Evolutionary conservation across 2,797 vertebrate genomes (phyloP).

Genomic region (Bucorvus abyssinicus): DNA sequence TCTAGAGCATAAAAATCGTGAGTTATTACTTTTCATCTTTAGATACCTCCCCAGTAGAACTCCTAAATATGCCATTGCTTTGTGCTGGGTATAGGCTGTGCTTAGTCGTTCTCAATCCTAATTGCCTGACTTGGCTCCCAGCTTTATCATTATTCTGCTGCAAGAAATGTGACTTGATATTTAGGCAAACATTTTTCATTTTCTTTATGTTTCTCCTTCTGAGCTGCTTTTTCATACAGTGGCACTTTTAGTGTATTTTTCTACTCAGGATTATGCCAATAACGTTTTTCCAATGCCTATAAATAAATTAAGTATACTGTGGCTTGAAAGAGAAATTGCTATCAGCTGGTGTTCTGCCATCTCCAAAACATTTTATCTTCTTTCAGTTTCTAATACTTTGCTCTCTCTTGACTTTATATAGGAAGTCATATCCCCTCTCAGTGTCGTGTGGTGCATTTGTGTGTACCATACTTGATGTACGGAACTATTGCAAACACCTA

Average conservation of each 20-base stretch:
- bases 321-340: conserved; percentile 29
- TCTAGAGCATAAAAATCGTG: neutral
- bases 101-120: neutral
- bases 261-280: neutral
- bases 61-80: neutral
- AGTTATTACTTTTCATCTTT: neutral
- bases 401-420: neutral
- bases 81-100: neutral
- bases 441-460: neutral
- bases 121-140: neutral
- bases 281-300: conserved; percentile 29
- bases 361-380: conserved; percentile 42
- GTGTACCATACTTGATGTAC: neutral
- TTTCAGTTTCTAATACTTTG: conserved; percentile 6
- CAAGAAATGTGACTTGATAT: neutral
- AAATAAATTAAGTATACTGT: conserved; percentile 48
- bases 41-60: neutral
- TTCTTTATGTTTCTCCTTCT: neutral
- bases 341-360: conserved; percentile 24
- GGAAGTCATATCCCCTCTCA: conserved; percentile 14
- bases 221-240: neutral
- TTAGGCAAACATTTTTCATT: neutral
- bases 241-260: neutral
- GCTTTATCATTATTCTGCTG: neutral
- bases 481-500: neutral